A percentile compares a stretch with the other conserved stretches of the same genome.
These are phyloP conservation scores for Hetaerina titia DNA, from an alignment of 2,888 invertebrate species.

Conservation along the genomic window DNA sequence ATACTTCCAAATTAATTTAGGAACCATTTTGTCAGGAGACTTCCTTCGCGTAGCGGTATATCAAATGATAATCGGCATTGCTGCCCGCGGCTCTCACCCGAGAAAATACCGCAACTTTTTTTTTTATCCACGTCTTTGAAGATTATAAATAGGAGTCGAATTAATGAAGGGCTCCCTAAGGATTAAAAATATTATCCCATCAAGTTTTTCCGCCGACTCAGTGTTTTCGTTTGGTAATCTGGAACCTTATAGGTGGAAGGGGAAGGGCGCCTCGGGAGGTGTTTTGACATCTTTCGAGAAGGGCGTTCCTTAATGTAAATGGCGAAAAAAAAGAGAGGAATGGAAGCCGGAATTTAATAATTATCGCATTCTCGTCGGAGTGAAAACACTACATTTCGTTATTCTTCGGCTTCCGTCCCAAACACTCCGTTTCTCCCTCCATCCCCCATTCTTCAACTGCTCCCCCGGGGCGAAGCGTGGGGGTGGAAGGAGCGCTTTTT, in stretches of 20 bases:
- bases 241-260: not conserved
- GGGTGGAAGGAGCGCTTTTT: not conserved
- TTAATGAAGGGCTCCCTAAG: not conserved
- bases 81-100: not conserved
- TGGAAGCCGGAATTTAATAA: not conserved
- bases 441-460: not conserved
- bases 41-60: not conserved
- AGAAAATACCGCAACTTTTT: not conserved
- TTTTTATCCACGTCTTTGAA: not conserved
- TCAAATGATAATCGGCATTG: not conserved
- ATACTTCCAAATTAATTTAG: not conserved
- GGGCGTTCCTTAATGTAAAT: not conserved
- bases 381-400: not conserved
- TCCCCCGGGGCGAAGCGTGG: not conserved
- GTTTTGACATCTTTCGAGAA: slow-evolving; percentile 4
- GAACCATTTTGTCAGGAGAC: not conserved
- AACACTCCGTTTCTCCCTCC: not conserved
- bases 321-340: not conserved
- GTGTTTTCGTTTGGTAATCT: slow-evolving; percentile 16
- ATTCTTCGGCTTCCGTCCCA: not conserved
- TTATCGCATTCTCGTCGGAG: not conserved
- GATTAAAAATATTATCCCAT: slow-evolving; percentile 27
- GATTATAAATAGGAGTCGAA: slow-evolving; percentile 16
- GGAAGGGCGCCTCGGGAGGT: not conserved
- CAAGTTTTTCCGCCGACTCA: slow-evolving; percentile 22